Percentiles rank a stretch among this genome's conserved stretches.
phyloP scores from a whole-genome alignment of 2,888 invertebrate species.

The Pterostichus niger region DNA sequence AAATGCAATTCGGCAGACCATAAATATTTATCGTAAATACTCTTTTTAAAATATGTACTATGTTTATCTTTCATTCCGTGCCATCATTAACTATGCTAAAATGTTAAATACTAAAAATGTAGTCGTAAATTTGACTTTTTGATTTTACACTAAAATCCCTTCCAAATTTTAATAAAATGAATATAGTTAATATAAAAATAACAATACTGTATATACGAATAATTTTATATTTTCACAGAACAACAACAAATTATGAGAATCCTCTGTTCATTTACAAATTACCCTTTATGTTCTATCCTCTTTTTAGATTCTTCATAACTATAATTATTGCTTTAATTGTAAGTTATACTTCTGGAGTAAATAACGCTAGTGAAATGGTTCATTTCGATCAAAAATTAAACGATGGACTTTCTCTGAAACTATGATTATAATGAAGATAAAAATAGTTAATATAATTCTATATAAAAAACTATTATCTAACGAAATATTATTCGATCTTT shows the following conservation, averaged over 20 bases:
- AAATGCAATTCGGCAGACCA: too few species aligned
- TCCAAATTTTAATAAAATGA: too few species aligned
- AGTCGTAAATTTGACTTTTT: too few species aligned
- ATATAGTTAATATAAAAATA: too few species aligned
- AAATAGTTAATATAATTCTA: neutral
- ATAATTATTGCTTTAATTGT: conserved; percentile 33
- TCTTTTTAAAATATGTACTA: too few species aligned
- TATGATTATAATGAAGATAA: conserved; percentile 1
- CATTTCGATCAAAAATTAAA: neutral
- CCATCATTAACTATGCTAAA: too few species aligned
- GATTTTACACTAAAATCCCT: too few species aligned
- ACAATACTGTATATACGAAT: too few species aligned
- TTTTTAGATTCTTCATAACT: neutral
- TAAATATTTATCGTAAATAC: too few species aligned
- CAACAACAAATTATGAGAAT: neutral
- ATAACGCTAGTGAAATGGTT: conserved; percentile 42
- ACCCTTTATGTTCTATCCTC: conserved; percentile 25
- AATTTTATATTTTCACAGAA: neutral
- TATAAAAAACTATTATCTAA: neutral
- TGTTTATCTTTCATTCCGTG: too few species aligned
- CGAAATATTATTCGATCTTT: too few species aligned
- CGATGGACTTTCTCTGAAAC: neutral
- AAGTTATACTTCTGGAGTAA: conserved; percentile 40
- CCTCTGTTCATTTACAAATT: conserved; percentile 29
- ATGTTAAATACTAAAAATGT: too few species aligned